Evolutionary conservation across 1,140 invertebrate species (phyloP), one percentile per base, ranked within the genome.

Genomic region (Drosophila funebris): DNA sequence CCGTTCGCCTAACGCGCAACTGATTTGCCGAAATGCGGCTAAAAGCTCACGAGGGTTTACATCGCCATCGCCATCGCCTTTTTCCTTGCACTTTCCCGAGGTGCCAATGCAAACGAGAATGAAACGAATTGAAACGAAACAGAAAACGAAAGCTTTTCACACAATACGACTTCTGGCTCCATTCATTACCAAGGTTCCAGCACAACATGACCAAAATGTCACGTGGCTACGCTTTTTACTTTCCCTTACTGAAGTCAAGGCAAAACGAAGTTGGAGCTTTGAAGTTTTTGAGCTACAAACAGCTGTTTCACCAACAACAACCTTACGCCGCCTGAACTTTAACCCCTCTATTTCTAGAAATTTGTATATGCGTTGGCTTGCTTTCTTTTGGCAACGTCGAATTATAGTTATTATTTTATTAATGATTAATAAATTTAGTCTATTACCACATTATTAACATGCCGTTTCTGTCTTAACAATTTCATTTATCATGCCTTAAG

Each of bases 1-100:
- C 70, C 74, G 82, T 75, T 78, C 74, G 82, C 66, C 82, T 67
- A 66, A 78, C 71, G 74, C 82, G 78, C 78, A 82, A 85, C 82
- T 85, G 83, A 85, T 66, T 69, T 76, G n/a, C 43, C 63, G 54
- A 74, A 81, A 64, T 57, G 50, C 70, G 54, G 44, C 61, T 61
- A 41, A 60, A 85, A 84, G 77, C 77, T 85, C 33, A 48, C 43
- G 24, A 58, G 14, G 22, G 37, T 37, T n/a, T n/a, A n/a, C n/a
- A n/a, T n/a, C 27, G 16, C 14, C 48, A 31, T 50, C 14, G 3
- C 46, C 14, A 72, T 81, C 64, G 69, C 11, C 39, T 22, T 70
- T 87, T 70, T 71, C 74, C 82, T 67, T 75, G 67, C 56, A 60
- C 7, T 73, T 74, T 73, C 54, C 33, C 60, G 56, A 58, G 24